Base-by-base conservation (phyloP, 2,888 invertebrate species). In the Lycocerus yunnanus region DNA sequence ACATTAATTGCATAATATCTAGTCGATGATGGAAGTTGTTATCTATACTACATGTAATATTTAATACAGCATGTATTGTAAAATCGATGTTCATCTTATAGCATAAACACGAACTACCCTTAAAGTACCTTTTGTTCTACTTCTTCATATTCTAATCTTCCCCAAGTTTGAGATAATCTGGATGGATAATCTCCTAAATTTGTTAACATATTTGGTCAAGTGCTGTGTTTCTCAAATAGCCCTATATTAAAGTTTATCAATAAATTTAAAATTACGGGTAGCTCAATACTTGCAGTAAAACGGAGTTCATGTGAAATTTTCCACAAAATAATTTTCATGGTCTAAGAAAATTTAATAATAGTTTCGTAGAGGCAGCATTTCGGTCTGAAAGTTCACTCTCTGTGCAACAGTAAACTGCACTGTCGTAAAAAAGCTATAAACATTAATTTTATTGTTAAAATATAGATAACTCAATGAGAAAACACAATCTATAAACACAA, bases 381-480 rank as follows among this genome's bases (percentile, higher is more conserved):
- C 27, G 5, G 27, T 27, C 0, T 24, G 10, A 10, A 24, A 9
- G 0, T 27, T 27, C 27, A 43, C n/a, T 43, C n/a, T 43, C n/a
- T 43, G 4, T 1, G 4, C 13, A 27, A 27, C 13, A 27, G 13
- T 43, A n/a, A 43, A 43, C 43, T 43, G 43, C n/a, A 43, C 1
- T 43, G n/a, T n/a, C 43, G 43, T n/a, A 43, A 43, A 43, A 43
- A 43, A n/a, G 43, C 43, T 43, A n/a, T 43, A n/a, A n/a, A 43
- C 43, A 43, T 43, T n/a, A 43, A 43, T 43, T 43, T 43, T 43
- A 43, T 43, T 43, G 43, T n/a, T n/a, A 43, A 43, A 43, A 43
- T 43, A 6, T 13, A 63, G 65, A 71, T 58, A 71, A 65, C 67
- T 71, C 63, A 71, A 74, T 58, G 69, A 69, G 69, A 75, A 75